Base-by-base conservation (phyloP, 2,888 invertebrate species). In the Polydesmus complanatus region DNA sequence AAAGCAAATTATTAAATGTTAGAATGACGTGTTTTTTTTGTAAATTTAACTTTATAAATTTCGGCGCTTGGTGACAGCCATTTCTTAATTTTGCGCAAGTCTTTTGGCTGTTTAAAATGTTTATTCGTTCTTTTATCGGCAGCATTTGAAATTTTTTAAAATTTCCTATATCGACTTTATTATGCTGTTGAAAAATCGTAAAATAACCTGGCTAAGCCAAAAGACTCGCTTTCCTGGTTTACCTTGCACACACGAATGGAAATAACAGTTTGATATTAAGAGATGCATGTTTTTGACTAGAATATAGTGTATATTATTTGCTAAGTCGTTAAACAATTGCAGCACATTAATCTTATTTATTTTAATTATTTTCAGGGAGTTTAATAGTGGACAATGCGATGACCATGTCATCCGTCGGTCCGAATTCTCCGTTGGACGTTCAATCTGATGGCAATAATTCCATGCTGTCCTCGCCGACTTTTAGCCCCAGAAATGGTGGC, bases 401-500 rank as follows among this genome's bases (percentile, higher is more conserved):
- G 25, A 25, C 51, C 59, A 63, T 63, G 63, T 63, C 63, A 22
- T 60, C 63, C 18, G 60, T 61, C 19, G 55, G 56, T 22, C 88
- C 88, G 47, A 85, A 86, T 76, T 90, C 89, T 67, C 90, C 90
- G 57, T 80, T 88, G 68, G 88, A 88, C 73, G 84, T 91, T 80
- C 92, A 92, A 74, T 91, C 91, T 64, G 91, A 92, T 75, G 86
- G 88, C 49, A 80, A 84, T 61, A n/a, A n/a, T n/a, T 86, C 88
- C 27, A 80, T 85, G 70, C 75, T 88, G 68, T 81, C 81, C 70
- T 81, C 80, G 56, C 81, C 25, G 56, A 56, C 19, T 27, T 63
- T 51, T 56, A 81, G 82, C 70, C 82, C 81, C 3, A 68, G 69
- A n/a, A 68, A 68, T 22, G 67, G 67, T 25, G 68, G 68, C 5